Evolutionary conservation across 2,797 vertebrate species (phyloP), one percentile per base, ranked within the genome.

Genomic region (Hafferia zeledoni): DNA sequence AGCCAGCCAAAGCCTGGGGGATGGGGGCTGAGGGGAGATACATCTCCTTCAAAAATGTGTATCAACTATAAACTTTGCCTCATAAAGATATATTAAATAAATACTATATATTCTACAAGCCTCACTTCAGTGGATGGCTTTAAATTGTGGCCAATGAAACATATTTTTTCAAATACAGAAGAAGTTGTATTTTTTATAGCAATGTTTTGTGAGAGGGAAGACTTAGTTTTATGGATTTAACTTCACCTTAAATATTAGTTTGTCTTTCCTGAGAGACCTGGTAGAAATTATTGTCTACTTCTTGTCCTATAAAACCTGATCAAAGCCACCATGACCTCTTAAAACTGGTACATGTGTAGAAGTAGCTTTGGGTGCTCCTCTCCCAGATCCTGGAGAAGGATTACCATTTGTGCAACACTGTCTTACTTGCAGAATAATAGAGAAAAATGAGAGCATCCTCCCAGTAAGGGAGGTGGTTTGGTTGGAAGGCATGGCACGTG

Each of bases 161-260:
- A 1, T 96, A 96, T 96, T 92, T 96, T 94, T 95, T 86, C 49
- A 94, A 94, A 72, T 74, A 56, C n/a, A 95, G 69, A 93, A 59
- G 49, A 83, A 76, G 52, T 63, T 90, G 76, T 94, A 96, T 97
- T 97, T 97, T 96, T 96, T 96, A 87, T 95, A 96, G 23, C 18
- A 81, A 11, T 87, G 31, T 30, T 91, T 80, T 84, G 18, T 67
- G 79, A 90, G 56, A 46, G 49, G 39, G 31, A 86, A 67, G 77
- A 64, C 70, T 87, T 87, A 72, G 16, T 37, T 93, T 89, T 89
- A 57, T 69, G 72, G 63, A 91, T 90, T 93, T 81, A 86, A 70
- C 84, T 89, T 92, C 1, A 4, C 33, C 47, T 57, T 83, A 71
- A 87, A 78, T 33, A 61, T 93, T 77, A 31, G 41, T 89, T 94